Conservation (phyloP, 2,113 vertebrate species). For the Heloderma charlesbogerti region DNA sequence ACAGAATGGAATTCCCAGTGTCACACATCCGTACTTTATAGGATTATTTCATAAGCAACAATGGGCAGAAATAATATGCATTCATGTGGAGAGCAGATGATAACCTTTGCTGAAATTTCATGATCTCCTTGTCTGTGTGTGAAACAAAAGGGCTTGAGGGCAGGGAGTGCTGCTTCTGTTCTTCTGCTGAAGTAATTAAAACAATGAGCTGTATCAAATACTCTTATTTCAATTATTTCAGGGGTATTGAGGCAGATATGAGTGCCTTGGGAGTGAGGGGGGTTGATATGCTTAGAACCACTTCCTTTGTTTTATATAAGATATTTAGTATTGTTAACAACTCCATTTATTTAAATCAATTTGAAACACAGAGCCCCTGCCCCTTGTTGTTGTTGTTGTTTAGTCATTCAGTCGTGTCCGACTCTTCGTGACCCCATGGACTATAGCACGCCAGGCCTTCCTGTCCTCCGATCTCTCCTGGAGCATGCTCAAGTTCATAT, state of each 20-base stretch:
- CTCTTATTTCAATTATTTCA: neutral
- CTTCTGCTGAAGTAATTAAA: conserved; percentile 29
- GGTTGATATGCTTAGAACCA: neutral
- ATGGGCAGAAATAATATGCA: neutral
- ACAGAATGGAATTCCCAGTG: too few species aligned
- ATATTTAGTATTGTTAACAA: neutral
- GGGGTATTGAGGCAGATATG: neutral
- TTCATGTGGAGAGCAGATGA: neutral
- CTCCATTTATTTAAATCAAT: neutral
- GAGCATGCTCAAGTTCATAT: too few species aligned
- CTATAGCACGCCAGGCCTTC: too few species aligned
- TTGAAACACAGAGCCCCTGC: neutral
- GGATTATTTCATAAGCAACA: neutral
- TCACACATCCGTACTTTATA: too few species aligned
- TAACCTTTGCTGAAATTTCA: conserved; percentile 4
- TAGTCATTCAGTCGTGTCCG: too few species aligned
- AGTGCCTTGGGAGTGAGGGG: neutral
- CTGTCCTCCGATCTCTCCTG: too few species aligned
- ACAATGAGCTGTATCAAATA: neutral
- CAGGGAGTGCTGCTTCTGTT: conserved; percentile 23
- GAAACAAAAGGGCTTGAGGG: conserved; percentile 3
- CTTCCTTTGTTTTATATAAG: neutral
- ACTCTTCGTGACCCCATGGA: too few species aligned
- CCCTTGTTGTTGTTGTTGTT: too few species aligned
- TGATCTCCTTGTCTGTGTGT: neutral